A percentile compares a stretch with the other conserved stretches of the same genome.
Conservation (phyloP, 2,113 vertebrate genomes). For the Siphamia tubifer region DNA sequence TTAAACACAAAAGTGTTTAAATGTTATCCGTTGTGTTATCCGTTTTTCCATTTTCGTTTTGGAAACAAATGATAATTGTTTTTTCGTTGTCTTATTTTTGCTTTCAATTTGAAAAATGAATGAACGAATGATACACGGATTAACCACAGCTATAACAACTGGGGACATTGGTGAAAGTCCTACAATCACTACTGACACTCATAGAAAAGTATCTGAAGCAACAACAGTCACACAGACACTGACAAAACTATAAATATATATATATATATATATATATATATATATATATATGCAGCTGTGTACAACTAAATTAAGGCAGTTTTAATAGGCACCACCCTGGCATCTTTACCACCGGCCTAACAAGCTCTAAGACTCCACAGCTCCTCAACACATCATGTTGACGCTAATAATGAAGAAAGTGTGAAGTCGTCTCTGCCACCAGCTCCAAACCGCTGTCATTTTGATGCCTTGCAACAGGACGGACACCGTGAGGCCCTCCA, state of each 20-base stretch:
- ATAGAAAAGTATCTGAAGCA: too few species aligned
- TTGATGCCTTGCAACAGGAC: constrained; percentile 26
- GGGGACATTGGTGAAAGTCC: too few species aligned
- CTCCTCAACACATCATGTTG: constrained; percentile 36
- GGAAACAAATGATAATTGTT: too few species aligned
- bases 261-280: too few species aligned
- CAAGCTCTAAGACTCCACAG: constrained; percentile 14
- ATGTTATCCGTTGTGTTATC: too few species aligned
- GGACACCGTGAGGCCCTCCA: constrained; percentile 16
- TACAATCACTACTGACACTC: not conserved
- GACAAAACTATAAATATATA: not conserved
- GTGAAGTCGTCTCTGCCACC: constrained; percentile 24
- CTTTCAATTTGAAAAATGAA: too few species aligned
- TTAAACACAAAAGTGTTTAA: too few species aligned
- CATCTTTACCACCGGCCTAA: constrained; percentile 14
- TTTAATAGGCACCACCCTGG: constrained; percentile 26
- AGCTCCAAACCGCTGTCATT: constrained; percentile 32
- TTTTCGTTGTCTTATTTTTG: too few species aligned
- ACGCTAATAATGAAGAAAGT: constrained; percentile 45
- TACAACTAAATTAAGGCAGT: constrained; percentile 19
- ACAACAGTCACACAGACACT: not conserved
- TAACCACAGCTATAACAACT: too few species aligned
- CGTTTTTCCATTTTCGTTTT: too few species aligned
- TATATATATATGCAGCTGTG: constrained; percentile 2
- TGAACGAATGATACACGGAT: too few species aligned